Evolutionary conservation across 2,113 vertebrate species (phyloP), one percentile per base, ranked within the genome.

Genomic region (Nipponia nippon): DNA sequence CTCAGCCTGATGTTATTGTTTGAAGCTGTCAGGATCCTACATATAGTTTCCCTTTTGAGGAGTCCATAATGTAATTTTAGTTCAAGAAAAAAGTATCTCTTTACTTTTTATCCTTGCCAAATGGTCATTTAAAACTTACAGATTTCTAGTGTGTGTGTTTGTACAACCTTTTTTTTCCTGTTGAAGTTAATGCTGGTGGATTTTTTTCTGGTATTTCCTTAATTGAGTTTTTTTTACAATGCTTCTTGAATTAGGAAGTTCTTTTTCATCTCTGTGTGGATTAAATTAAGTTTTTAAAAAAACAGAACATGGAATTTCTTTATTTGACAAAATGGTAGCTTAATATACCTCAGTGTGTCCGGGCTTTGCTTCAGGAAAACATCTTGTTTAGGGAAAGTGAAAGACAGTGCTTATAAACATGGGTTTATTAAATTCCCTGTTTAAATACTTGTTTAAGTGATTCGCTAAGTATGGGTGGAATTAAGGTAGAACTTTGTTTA

Each of bases 1-100:
- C 22, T 70, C 0, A 0, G 22, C 44, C 21, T 47, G 36, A 25
- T 21, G 11, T 47, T 36, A 9, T 42, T 62, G 5, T 75, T 69
- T 78, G 77, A 84, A 81, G 18, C 36, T 72, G 6, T 62, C 1
- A 1, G 15, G 61, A 36, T 69, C 15, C 22, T 32, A 3, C 4
- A 1, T 36, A 27, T 84, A 9, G 10, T 75, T 91, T 79, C 52
- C 29, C 38, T 89, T 84, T 84, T 53, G 22, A 67, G 50, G 69
- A 82, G 15, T 52, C 32, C 2, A 1, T 20, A 59, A 22, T 10
- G 4, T 81, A 78, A 66, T 50, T 91, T 84, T 38, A 84, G 17
- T 50, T 89, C 32, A 67, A 79, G 27, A 16, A 36, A 83, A 78
- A 90, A 46, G 9, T 20, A 29, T 86, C 32, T 65, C 5, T 75